Percentiles rank a stretch among this genome's conserved stretches.
Evolutionary conservation across 2,888 invertebrate species (phyloP).

Genomic region (Erpobdella octoculata): DNA sequence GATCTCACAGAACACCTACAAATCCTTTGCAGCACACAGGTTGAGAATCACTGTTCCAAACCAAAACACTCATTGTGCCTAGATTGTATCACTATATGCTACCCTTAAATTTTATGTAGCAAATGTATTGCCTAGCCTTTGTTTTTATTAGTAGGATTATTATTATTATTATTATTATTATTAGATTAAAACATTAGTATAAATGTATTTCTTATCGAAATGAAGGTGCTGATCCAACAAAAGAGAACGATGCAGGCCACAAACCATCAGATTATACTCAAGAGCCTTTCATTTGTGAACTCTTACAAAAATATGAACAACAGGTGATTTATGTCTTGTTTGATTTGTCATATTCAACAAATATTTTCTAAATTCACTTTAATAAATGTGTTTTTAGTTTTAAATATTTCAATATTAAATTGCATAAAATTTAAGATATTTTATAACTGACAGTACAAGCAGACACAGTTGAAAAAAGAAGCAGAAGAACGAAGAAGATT

Average conservation of each 20-base stretch:
- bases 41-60: too few relatives aligned
- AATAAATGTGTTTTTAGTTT: too few relatives aligned
- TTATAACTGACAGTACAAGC: conserved; percentile 40
- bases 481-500: conserved; percentile 71
- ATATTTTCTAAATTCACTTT: too few relatives aligned
- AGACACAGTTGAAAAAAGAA: conserved; percentile 60
- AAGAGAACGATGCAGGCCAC: conserved; percentile 71
- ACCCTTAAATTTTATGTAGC: not conserved
- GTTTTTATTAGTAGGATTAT: not conserved
- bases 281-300: conserved; percentile 61
- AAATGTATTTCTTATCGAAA: not conserved
- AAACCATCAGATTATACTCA: conserved; percentile 67
- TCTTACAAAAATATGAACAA: conserved; percentile 53
- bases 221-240: conserved; percentile 55
- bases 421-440: not conserved
- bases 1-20: too few relatives aligned
- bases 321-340: conserved; percentile 41
- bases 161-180: too few relatives aligned
- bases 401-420: not conserved
- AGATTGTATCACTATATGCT: not conserved
- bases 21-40: too few relatives aligned
- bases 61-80: too few relatives aligned
- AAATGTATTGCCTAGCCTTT: not conserved
- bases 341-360: too few relatives aligned
- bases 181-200: too few relatives aligned